These are phyloP conservation scores for Poeciliopsis paucimaculata DNA, from an alignment of 2,797 vertebrate species.

Conservation along the genomic window DNA sequence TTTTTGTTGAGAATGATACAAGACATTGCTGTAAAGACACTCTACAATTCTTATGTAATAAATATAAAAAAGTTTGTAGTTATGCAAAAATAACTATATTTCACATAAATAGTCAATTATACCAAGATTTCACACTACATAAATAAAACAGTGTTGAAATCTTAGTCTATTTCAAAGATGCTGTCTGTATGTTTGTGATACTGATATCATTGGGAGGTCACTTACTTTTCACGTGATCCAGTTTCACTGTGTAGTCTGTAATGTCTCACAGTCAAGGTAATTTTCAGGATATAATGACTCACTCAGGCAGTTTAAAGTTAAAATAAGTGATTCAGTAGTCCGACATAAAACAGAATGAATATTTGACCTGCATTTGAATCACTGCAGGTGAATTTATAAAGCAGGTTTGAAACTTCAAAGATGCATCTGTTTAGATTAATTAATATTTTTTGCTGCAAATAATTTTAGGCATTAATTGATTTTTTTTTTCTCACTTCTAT, in stretches of 20 bases:
- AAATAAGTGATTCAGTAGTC: neutral
- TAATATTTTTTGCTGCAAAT: neutral
- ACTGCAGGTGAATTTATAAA: neutral
- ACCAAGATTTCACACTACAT: neutral
- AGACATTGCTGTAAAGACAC: neutral
- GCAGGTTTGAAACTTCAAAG: neutral
- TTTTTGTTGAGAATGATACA: neutral
- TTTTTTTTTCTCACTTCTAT: neutral
- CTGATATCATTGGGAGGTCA: neutral
- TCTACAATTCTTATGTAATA: no score
- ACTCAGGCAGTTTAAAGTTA: neutral
- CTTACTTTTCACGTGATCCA: neutral
- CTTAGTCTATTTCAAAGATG: neutral
- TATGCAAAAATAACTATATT: neutral
- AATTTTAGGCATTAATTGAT: neutral
- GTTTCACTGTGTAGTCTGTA: neutral
- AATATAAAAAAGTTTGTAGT: no score
- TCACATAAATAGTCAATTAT: neutral
- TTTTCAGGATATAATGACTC: neutral
- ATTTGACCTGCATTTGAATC: neutral
- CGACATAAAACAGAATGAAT: neutral
- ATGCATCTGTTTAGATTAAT: neutral
- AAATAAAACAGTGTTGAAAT: neutral
- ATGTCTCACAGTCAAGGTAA: neutral
- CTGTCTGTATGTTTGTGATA: neutral